Conservation (phyloP, 37 sponge, comb jelly and placozoan species). For the Chondrilla cf. caribensis region DNA sequence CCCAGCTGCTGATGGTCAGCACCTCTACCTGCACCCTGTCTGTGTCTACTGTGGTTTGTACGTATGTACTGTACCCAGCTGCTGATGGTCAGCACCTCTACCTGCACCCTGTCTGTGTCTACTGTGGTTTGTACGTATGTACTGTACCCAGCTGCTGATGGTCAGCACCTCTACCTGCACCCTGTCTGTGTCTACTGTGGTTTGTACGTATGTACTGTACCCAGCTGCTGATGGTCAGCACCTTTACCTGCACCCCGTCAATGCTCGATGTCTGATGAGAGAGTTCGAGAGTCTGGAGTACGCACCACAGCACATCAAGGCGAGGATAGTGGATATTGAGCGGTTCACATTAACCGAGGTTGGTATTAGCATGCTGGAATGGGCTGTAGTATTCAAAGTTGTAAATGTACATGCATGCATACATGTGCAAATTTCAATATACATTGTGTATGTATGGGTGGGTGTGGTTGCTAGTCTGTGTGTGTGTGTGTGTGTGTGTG, state of each 20-base stretch:
- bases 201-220: too few species aligned
- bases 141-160: too few species aligned
- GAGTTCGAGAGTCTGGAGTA: constrained; percentile 73
- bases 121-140: constrained; percentile 21
- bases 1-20: too few species aligned
- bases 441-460: background rate
- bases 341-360: constrained; percentile 69
- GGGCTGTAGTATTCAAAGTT: too few species aligned
- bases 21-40: too few species aligned
- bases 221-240: constrained; percentile 89
- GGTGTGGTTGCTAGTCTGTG: background rate
- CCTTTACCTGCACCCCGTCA: constrained; percentile 84
- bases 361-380: background rate
- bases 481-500: too few species aligned
- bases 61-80: constrained; percentile 34
- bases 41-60: too few species aligned
- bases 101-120: constrained; percentile 76
- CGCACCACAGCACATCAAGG: constrained; percentile 56
- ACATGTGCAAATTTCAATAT: background rate
- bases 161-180: too few species aligned
- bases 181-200: too few species aligned
- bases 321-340: constrained; percentile 76
- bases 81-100: constrained; percentile 90
- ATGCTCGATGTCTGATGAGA: constrained; percentile 65
- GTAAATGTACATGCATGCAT: too few species aligned